These are phyloP conservation scores for Xenopus petersii DNA, from an alignment of 2,797 vertebrate species.

Conservation along the genomic window DNA sequence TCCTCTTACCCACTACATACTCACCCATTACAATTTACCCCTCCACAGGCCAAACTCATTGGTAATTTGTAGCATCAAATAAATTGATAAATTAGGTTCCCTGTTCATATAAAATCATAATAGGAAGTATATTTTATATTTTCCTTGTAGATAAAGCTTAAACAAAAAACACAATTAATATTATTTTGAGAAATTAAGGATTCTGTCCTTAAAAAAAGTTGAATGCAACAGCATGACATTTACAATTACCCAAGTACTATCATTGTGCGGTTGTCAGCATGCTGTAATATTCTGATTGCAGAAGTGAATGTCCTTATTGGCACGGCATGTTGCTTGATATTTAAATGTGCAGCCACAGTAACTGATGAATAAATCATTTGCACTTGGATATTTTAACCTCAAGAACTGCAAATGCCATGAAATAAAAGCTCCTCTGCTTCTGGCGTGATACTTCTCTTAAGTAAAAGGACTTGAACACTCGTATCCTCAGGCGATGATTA, in stretches of 20 bases:
- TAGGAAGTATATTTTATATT: too few relatives aligned
- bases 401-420: background rate
- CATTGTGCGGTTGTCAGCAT: background rate
- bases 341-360: background rate
- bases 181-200: background rate
- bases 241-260: background rate
- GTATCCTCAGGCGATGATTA: background rate
- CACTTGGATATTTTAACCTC: background rate
- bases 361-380: constrained; percentile 2
- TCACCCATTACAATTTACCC: too few relatives aligned
- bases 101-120: too few relatives aligned
- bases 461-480: background rate
- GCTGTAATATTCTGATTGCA: background rate
- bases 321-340: background rate
- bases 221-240: background rate
- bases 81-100: too few relatives aligned
- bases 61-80: too few relatives aligned
- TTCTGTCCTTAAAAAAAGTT: background rate
- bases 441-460: background rate
- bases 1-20: too few relatives aligned
- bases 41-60: too few relatives aligned
- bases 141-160: too few relatives aligned
- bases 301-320: background rate
- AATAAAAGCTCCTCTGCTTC: background rate
- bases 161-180: too few relatives aligned